phyloP scores from a whole-genome alignment of 2,797 vertebrate genomes.

The Brotula barbata region DNA sequence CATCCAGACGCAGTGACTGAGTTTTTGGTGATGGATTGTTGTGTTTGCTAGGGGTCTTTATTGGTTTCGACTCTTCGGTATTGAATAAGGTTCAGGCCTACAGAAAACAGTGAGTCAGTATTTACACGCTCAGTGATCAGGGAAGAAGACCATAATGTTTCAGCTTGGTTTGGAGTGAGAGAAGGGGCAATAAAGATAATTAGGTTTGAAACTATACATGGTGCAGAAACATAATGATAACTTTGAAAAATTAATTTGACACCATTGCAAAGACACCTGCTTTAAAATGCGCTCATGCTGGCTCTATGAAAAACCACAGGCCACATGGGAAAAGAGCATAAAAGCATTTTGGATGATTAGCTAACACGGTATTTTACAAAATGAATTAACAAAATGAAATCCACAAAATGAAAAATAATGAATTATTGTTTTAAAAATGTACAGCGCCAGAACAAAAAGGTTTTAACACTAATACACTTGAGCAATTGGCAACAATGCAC shows the following conservation, averaged over 20 bases:
- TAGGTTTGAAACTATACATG: too few species aligned
- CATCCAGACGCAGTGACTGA: background rate
- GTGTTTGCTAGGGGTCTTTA: constrained; percentile 10
- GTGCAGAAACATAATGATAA: too few species aligned
- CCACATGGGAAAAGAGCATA: background rate
- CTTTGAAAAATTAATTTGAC: too few species aligned
- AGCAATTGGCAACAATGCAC: constrained; percentile 59
- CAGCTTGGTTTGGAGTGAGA: too few species aligned
- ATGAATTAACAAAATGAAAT: constrained; percentile 32
- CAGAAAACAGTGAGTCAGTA: background rate
- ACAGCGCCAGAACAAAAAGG: constrained; percentile 29
- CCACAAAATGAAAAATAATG: constrained; percentile 12
- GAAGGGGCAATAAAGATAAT: too few species aligned
- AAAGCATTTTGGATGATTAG: constrained; percentile 19
- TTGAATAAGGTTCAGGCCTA: background rate
- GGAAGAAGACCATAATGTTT: too few species aligned
- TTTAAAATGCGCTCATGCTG: too few species aligned
- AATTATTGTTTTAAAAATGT: constrained; percentile 25
- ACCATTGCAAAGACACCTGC: too few species aligned
- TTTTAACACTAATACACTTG: constrained; percentile 38
- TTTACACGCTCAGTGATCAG: too few species aligned
- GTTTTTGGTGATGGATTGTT: too few species aligned
- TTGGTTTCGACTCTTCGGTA: background rate
- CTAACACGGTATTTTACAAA: constrained; percentile 14
- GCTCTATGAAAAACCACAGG: too few species aligned